These are phyloP conservation scores for Ochropacha duplaris DNA, from an alignment of 2,888 invertebrate genomes.

Conservation along the genomic window DNA sequence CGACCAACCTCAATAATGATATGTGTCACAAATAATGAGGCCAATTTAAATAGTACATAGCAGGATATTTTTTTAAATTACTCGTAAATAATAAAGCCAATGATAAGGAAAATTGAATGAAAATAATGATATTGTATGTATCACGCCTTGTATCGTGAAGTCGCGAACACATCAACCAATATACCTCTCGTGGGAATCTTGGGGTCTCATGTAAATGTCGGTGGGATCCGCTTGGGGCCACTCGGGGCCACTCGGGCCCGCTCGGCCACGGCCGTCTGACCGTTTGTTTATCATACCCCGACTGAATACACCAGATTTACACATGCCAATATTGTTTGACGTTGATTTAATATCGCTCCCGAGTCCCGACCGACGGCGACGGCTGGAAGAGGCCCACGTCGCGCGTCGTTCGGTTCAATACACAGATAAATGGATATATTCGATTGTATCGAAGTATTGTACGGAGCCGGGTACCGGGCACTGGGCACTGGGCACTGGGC, in stretches of 20 bases:
- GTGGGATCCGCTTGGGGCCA: neutral
- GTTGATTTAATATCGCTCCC: constrained; percentile 27
- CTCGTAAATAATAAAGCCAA: too few species aligned
- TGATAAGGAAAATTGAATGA: too few species aligned
- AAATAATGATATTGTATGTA: too few species aligned
- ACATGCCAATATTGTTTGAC: constrained; percentile 26
- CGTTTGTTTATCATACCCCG: constrained; percentile 20
- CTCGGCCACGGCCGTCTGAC: constrained; percentile 3
- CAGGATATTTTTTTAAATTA: too few species aligned
- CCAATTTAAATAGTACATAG: too few species aligned
- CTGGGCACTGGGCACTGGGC: too few species aligned
- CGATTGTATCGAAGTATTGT: constrained; percentile 1
- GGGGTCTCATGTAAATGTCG: constrained; percentile 13
- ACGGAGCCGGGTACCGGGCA: too few species aligned
- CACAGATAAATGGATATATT: constrained; percentile 1
- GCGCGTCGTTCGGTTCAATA: constrained; percentile 7
- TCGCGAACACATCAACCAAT: neutral
- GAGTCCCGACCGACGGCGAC: neutral
- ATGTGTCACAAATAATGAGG: too few species aligned
- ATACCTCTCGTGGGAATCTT: neutral
- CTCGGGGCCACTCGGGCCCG: neutral
- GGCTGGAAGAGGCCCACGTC: constrained; percentile 3
- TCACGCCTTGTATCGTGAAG: neutral
- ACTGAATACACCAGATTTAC: constrained; percentile 18
- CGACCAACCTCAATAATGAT: too few species aligned